Conservation (phyloP, 2,797 vertebrate species). For the Acanthiza pusilla region DNA sequence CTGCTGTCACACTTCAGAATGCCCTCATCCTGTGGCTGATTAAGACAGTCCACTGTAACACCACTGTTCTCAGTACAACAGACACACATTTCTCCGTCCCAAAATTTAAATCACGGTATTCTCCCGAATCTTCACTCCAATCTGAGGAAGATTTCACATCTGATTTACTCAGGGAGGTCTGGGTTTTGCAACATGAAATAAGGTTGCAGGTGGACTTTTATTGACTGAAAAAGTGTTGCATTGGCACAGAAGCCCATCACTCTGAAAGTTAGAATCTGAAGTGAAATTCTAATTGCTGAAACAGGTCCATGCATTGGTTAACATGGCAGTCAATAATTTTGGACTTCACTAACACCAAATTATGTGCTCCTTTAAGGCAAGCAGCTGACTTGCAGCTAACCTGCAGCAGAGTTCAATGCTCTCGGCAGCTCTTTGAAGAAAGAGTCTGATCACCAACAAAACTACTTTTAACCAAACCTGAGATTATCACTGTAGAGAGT, state of each 20-base stretch:
- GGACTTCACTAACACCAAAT: background rate
- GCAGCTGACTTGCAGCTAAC: background rate
- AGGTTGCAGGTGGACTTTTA: background rate
- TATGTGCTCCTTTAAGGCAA: background rate
- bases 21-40: background rate
- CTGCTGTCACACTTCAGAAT: background rate
- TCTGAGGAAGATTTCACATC: background rate
- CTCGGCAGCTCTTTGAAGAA: background rate
- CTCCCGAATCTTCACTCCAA: background rate
- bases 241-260: background rate
- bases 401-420: background rate
- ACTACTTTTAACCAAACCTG: background rate
- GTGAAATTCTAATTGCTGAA: background rate
- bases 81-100: fast-evolving
- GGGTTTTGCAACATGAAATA: background rate
- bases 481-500: background rate
- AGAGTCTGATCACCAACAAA: background rate
- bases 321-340: background rate
- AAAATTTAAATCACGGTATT: background rate
- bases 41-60: background rate
- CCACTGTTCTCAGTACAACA: background rate
- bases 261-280: background rate
- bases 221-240: background rate
- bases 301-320: background rate
- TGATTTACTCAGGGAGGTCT: background rate